Evolutionary conservation across 2,888 invertebrate species (phyloP).

Genomic region (Lagria hirta): DNA sequence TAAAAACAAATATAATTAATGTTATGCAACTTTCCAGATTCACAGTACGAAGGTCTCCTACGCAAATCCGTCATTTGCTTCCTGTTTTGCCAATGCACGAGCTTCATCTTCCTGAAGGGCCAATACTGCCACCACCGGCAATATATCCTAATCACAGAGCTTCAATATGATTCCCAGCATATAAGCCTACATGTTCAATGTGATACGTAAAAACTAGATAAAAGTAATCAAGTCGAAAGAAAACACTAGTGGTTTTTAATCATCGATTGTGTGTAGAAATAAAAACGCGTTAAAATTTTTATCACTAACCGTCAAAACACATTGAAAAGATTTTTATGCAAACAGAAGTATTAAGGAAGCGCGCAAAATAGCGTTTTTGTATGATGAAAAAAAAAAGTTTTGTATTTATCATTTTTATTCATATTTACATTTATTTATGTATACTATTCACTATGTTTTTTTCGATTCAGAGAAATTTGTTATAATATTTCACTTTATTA

Average conservation of each 20-base stretch:
- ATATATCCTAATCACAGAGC: slow-evolving; percentile 55
- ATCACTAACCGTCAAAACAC: slow-evolving; percentile 23
- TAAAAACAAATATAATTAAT: too few relatives aligned
- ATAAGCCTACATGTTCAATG: slow-evolving; percentile 31
- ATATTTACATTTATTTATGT: too few relatives aligned
- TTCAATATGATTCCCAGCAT: slow-evolving; percentile 49
- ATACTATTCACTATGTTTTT: too few relatives aligned
- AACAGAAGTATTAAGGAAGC: slow-evolving; percentile 16
- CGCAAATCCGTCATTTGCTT: slow-evolving; percentile 51
- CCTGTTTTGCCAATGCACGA: slow-evolving; percentile 55
- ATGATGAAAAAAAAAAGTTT: too few relatives aligned
- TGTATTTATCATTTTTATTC: too few relatives aligned
- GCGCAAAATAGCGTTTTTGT: too few relatives aligned
- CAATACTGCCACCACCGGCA: slow-evolving; percentile 50
- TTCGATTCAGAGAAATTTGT: too few relatives aligned
- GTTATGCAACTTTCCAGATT: slow-evolving; percentile 41
- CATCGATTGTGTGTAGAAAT: slow-evolving; percentile 26
- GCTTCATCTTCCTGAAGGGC: slow-evolving; percentile 51
- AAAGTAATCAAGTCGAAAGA: slow-evolving; percentile 28
- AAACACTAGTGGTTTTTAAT: slow-evolving; percentile 30
- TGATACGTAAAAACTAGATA: slow-evolving; percentile 36
- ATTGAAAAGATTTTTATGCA: slow-evolving; percentile 25
- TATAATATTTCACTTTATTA: too few relatives aligned
- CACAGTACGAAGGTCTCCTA: slow-evolving; percentile 51
- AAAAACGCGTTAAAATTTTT: slow-evolving; percentile 16